phyloP scores from a whole-genome alignment of 2,888 invertebrate species.

The Philhelius pedissequus region DNA sequence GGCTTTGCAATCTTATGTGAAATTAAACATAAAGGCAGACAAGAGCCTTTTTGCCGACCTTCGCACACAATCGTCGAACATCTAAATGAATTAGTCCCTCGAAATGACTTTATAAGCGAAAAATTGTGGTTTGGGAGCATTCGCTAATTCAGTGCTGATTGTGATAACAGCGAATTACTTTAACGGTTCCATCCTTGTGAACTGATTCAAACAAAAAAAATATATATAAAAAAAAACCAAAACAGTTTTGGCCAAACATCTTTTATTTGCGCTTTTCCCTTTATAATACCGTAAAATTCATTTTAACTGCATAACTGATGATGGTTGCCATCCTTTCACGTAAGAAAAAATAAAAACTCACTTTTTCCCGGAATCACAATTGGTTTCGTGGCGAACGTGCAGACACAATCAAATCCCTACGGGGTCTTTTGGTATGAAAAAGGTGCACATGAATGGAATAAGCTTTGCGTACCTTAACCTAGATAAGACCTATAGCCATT shows the following conservation, averaged over 20 bases:
- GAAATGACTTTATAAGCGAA: no score
- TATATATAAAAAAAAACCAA: no score
- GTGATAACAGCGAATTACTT: background rate
- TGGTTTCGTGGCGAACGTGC: background rate
- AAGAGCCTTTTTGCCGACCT: no score
- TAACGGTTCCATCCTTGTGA: background rate
- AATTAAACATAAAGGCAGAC: no score
- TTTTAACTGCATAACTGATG: background rate
- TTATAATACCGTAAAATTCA: background rate
- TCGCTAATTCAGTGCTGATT: no score
- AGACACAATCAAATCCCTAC: background rate
- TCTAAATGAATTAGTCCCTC: no score
- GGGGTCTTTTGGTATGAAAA: background rate
- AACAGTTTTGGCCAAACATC: background rate
- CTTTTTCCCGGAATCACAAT: conserved; percentile 15
- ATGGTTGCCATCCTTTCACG: background rate
- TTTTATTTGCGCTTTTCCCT: background rate
- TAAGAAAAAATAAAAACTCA: conserved; percentile 17
- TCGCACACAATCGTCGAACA: no score
- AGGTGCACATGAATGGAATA: conserved; percentile 33
- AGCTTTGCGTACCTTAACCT: background rate
- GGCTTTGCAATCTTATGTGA: no score
- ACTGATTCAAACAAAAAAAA: background rate
- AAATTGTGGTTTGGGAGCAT: no score
- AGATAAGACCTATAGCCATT: background rate